Evolutionary conservation across 2,113 vertebrate genomes (phyloP).

Genomic region (Prunella himalayana): DNA sequence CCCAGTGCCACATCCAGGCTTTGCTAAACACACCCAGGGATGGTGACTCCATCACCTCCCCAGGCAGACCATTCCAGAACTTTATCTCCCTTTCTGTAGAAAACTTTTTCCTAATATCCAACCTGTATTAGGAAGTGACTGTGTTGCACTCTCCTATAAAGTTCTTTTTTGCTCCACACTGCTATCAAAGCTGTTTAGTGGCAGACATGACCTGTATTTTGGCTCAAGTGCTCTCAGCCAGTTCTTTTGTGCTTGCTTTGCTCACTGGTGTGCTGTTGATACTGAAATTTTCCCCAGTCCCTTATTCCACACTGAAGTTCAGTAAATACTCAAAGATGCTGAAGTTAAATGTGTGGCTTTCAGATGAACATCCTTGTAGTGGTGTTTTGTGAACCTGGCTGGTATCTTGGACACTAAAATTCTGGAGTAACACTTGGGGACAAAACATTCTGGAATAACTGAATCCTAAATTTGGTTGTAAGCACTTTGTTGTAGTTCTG

Average conservation of each 20-base stretch:
- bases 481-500: not conserved
- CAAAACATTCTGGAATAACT: not conserved
- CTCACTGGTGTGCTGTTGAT: not conserved
- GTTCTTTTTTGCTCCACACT: not conserved
- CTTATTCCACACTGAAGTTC: not conserved
- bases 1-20: not conserved
- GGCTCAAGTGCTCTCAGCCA: not conserved
- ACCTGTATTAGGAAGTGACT: not conserved
- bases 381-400: not conserved
- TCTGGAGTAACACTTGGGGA: not conserved
- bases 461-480: not conserved
- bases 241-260: not conserved
- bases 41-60: not conserved
- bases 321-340: not conserved
- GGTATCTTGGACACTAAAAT: not conserved
- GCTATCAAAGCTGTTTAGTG: not conserved
- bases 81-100: not conserved
- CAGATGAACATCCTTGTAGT: not conserved
- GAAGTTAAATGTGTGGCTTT: not conserved
- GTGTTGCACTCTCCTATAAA: not conserved
- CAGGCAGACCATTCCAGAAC: not conserved
- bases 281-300: fast-evolving
- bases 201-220: not conserved
- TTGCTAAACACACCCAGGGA: not conserved
- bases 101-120: not conserved